Conservation (phyloP, 2,113 vertebrate genomes). For the Nettapus auritus region DNA sequence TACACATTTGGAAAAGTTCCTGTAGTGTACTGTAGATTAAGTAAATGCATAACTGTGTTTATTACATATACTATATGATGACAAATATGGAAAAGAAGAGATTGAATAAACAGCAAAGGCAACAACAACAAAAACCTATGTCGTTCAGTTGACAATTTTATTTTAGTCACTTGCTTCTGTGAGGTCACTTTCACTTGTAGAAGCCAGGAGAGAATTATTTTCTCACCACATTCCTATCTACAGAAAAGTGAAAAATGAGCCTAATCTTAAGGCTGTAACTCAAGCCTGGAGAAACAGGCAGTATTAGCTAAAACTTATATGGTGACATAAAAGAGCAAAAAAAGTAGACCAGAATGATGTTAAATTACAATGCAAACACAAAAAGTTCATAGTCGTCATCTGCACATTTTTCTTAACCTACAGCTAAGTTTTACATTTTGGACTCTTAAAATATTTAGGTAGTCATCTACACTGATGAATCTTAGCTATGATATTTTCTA, state of each 20-base stretch:
- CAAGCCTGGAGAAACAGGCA: background rate
- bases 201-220: background rate
- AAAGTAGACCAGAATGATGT: background rate
- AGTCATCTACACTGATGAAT: background rate
- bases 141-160: background rate
- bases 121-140: background rate
- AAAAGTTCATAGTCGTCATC: background rate
- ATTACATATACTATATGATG: background rate
- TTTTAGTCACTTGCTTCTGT: background rate
- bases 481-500: background rate
- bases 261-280: background rate
- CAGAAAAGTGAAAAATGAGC: background rate
- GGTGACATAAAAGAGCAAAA: background rate
- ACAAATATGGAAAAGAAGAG: background rate
- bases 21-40: background rate
- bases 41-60: background rate
- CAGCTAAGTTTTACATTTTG: background rate
- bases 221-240: background rate
- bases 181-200: background rate
- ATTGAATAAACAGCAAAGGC: background rate
- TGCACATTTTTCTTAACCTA: background rate
- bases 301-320: background rate
- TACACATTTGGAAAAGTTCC: background rate
- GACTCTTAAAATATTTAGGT: background rate
- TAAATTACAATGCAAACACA: background rate